Evolutionary conservation across 2,113 vertebrate species (phyloP).

Genomic region (Tretioscincus oriximinensis): DNA sequence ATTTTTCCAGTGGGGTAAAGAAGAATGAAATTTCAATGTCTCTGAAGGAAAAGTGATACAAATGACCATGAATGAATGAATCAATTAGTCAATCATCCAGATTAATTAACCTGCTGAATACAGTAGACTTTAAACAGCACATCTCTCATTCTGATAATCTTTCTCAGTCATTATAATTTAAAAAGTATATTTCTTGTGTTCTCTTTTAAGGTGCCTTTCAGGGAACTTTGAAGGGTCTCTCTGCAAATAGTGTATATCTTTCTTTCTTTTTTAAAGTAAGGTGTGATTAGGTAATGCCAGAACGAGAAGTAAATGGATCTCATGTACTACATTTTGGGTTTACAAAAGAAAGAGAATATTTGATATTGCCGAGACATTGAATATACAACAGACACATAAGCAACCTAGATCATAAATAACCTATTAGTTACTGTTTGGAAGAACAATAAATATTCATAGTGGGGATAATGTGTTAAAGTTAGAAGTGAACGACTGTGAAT

Average conservation of each 20-base stretch:
- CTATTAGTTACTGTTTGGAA: slow-evolving; percentile 28
- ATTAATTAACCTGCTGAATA: slow-evolving; percentile 66
- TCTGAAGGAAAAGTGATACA: slow-evolving; percentile 42
- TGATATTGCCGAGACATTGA: slow-evolving; percentile 52
- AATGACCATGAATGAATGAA: slow-evolving; percentile 44
- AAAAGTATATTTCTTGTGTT: slow-evolving; percentile 64
- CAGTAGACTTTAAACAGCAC: slow-evolving; percentile 52
- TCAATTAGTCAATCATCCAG: slow-evolving; percentile 58
- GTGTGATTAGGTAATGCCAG: slow-evolving; percentile 50
- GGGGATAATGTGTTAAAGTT: slow-evolving; percentile 9
- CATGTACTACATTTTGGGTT: slow-evolving; percentile 38
- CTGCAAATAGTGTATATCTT: slow-evolving; percentile 26
- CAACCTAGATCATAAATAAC: slow-evolving; percentile 33
- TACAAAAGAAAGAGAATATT: slow-evolving; percentile 37
- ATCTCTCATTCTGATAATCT: slow-evolving; percentile 55
- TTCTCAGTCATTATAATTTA: slow-evolving; percentile 57
- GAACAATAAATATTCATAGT: slow-evolving; percentile 38
- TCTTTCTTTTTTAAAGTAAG: slow-evolving; percentile 43
- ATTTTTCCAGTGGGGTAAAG: slow-evolving; percentile 41
- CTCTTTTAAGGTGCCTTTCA: slow-evolving; percentile 29
- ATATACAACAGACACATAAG: slow-evolving; percentile 5
- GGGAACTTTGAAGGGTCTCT: slow-evolving; percentile 50
- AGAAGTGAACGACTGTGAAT: slow-evolving; percentile 28
- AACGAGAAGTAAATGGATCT: slow-evolving; percentile 45
- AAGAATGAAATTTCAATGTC: slow-evolving; percentile 50